A percentile compares a stretch with the other conserved stretches of the same genome.
Conservation (phyloP, 2,888 invertebrate species). For the Acanthosepion esculentum region DNA sequence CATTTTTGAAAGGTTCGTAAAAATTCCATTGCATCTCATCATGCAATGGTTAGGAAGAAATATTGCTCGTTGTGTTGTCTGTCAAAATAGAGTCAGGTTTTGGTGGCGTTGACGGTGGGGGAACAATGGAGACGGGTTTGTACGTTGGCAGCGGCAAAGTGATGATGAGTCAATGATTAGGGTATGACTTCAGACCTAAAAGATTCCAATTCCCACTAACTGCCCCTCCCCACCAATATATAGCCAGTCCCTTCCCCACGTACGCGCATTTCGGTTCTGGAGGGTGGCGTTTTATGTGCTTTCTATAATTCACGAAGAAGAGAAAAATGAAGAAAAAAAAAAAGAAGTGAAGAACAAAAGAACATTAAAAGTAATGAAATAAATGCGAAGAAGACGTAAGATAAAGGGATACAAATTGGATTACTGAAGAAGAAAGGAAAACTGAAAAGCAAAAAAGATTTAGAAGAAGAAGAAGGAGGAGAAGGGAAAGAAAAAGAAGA, state of each 20-base stretch:
- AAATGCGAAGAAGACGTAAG: not conserved
- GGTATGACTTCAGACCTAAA: constrained; percentile 21
- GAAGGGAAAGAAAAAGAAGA: not conserved
- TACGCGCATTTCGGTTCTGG: not conserved
- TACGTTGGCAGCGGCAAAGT: not conserved
- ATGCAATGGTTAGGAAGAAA: not conserved
- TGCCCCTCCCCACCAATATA: not conserved
- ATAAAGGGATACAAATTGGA: too few relatives aligned
- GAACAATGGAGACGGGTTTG: not conserved
- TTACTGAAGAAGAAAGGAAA: not conserved
- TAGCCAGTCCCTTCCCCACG: not conserved
- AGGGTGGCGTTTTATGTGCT: not conserved
- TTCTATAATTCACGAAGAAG: not conserved
- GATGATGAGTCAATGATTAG: constrained; percentile 33
- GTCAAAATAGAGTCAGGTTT: not conserved
- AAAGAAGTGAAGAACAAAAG: not conserved
- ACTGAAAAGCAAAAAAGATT: not conserved
- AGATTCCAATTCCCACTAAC: constrained; percentile 21
- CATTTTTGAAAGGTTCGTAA: constrained; percentile 6
- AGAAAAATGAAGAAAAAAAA: not conserved
- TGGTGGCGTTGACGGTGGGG: not conserved
- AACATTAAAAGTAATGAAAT: not conserved
- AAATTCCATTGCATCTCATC: constrained; percentile 17
- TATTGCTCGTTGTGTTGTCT: not conserved
- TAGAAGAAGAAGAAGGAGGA: too few relatives aligned